Percentiles rank a stretch among this genome's conserved stretches.
phyloP scores from a whole-genome alignment of 1,140 invertebrate genomes.

The Samia ricini region DNA sequence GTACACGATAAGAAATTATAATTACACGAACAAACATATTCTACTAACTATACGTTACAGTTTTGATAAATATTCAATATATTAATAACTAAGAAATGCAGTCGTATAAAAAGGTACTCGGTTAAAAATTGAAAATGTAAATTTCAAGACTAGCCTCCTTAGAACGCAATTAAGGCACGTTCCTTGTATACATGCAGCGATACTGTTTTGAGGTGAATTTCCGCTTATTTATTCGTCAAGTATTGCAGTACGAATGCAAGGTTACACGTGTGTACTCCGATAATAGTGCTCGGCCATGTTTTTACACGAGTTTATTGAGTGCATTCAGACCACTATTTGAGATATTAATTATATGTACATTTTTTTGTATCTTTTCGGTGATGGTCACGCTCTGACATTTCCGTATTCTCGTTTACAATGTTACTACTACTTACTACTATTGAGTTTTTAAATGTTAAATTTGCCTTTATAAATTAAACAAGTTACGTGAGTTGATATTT shows the following conservation, averaged over 20 bases:
- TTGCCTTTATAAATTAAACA: neutral
- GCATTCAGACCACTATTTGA: slow-evolving; percentile 32
- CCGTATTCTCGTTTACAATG: slow-evolving; percentile 13
- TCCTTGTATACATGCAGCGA: neutral
- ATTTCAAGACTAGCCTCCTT: neutral
- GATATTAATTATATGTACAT: neutral
- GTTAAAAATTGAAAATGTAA: neutral
- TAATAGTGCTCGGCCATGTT: slow-evolving; percentile 48
- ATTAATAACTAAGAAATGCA: too few relatives aligned
- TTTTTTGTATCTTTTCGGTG: neutral
- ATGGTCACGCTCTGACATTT: slow-evolving; percentile 12
- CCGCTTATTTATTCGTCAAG: slow-evolving; percentile 25
- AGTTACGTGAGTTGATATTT: neutral
- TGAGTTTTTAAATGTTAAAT: neutral
- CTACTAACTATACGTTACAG: too few relatives aligned
- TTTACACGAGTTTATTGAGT: slow-evolving; percentile 30
- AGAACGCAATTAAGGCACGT: neutral
- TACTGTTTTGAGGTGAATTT: slow-evolving; percentile 10
- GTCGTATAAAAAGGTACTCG: too few relatives aligned
- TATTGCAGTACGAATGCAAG: slow-evolving; percentile 27
- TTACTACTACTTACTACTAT: slow-evolving; percentile 1
- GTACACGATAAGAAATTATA: too few relatives aligned
- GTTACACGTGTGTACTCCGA: slow-evolving; percentile 48
- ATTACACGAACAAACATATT: too few relatives aligned
- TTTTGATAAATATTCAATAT: neutral